Evolutionary conservation across 2,888 invertebrate genomes (phyloP).

Genomic region (Sclerodermus sp.): DNA sequence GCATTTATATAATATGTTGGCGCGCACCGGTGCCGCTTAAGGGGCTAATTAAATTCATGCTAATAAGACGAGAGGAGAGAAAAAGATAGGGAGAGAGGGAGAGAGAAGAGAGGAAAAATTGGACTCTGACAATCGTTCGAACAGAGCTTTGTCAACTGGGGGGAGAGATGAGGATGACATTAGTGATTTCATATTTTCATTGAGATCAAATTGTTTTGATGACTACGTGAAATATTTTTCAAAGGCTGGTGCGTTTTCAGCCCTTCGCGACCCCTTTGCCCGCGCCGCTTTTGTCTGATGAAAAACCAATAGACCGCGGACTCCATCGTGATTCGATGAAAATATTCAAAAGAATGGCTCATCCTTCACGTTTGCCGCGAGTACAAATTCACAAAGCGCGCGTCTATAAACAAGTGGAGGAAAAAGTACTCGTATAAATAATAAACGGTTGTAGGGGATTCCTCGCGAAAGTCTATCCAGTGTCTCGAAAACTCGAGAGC

Average conservation of each 20-base stretch:
- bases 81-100: constrained; percentile 2
- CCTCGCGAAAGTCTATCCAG: no score
- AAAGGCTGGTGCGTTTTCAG: not conserved
- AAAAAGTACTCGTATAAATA: no score
- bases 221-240: constrained; percentile 14
- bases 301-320: not conserved
- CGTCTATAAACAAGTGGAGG: no score
- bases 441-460: no score
- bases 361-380: no score
- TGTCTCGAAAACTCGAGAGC: no score
- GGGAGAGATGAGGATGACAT: not conserved
- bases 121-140: not conserved
- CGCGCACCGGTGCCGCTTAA: constrained; percentile 17
- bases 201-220: constrained; percentile 18
- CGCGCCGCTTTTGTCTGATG: not conserved
- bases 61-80: no score
- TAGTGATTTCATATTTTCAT: not conserved
- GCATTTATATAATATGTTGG: constrained; percentile 46
- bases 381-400: no score
- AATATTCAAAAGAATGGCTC: not conserved
- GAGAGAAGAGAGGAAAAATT: not conserved
- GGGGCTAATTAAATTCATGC: constrained; percentile 47
- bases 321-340: not conserved
- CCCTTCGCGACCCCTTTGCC: not conserved
- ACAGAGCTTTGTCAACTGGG: not conserved